Percentiles rank a stretch among this genome's conserved stretches.
Conservation (phyloP, 1,140 invertebrate species). For the Holotrichia oblita region DNA sequence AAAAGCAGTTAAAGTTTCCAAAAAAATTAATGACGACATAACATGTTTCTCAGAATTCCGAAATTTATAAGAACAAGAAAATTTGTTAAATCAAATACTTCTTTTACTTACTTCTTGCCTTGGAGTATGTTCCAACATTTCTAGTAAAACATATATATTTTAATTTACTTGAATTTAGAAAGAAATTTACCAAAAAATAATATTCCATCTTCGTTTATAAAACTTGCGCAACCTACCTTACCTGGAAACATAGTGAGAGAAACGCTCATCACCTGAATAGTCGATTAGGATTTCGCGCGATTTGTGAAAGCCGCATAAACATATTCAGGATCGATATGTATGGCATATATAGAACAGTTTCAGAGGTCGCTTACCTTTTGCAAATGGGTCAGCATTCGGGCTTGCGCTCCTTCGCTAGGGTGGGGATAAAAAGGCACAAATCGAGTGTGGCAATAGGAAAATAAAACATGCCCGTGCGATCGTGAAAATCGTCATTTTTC, state of each 20-base stretch:
- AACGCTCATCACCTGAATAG: background rate
- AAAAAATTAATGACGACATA: too few relatives aligned
- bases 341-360: background rate
- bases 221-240: background rate
- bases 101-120: too few relatives aligned
- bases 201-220: too few relatives aligned
- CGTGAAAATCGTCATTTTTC: conserved; percentile 22
- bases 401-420: background rate
- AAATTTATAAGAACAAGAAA: too few relatives aligned
- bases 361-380: conserved; percentile 32
- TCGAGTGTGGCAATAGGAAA: conserved; percentile 10
- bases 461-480: conserved; percentile 16
- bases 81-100: too few relatives aligned
- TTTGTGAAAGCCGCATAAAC: conserved; percentile 20
- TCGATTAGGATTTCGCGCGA: background rate
- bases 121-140: too few relatives aligned
- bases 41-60: too few relatives aligned
- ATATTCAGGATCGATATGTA: conserved; percentile 4
- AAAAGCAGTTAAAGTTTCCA: too few relatives aligned
- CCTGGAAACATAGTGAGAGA: background rate
- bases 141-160: too few relatives aligned
- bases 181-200: too few relatives aligned
- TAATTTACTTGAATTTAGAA: too few relatives aligned
- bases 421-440: conserved; percentile 27
- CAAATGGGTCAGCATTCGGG: conserved; percentile 18